Percentiles rank a stretch among this genome's conserved stretches.
Evolutionary conservation across 1,140 invertebrate genomes (phyloP).

Genomic region (Araneus ventricosus): DNA sequence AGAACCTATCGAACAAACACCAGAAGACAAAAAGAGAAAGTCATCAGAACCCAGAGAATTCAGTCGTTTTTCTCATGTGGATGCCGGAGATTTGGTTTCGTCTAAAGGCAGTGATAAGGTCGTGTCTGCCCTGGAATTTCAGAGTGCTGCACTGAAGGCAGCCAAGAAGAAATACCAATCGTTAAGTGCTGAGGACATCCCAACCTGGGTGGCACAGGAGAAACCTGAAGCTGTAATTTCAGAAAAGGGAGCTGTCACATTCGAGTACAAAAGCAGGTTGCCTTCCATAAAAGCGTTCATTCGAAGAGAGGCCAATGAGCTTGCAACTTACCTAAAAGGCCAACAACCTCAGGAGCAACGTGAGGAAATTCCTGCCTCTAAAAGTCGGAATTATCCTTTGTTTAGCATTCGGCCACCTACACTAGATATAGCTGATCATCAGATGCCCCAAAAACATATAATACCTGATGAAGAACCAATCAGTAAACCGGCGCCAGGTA

Average conservation of each 20-base stretch:
- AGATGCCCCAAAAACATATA: constrained; percentile 42
- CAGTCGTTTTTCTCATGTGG: constrained; percentile 39
- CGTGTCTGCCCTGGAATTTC: constrained; percentile 52
- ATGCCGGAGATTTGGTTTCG: constrained; percentile 65
- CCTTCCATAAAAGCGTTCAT: constrained; percentile 74
- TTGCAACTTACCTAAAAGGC: constrained; percentile 59
- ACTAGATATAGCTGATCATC: constrained; percentile 68
- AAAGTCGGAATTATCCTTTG: constrained; percentile 53
- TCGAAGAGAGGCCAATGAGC: constrained; percentile 56
- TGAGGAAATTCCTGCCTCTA: not conserved
- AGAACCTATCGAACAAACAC: not conserved
- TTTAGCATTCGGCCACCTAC: constrained; percentile 69
- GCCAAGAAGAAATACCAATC: constrained; percentile 67
- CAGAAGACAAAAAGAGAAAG: constrained; percentile 16
- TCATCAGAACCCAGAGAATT: constrained; percentile 60
- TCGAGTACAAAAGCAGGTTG: constrained; percentile 69
- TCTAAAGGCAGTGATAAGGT: constrained; percentile 46
- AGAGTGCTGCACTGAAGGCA: not conserved
- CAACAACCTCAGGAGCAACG: constrained; percentile 48
- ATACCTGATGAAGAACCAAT: not conserved
- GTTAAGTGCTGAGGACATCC: constrained; percentile 71
- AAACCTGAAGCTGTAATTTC: constrained; percentile 69
- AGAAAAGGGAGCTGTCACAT: constrained; percentile 62
- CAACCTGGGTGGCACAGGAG: constrained; percentile 71
- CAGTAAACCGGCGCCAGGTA: not conserved